Conservation (phyloP, 2,113 vertebrate genomes). For the Acrocephalus kingi region DNA sequence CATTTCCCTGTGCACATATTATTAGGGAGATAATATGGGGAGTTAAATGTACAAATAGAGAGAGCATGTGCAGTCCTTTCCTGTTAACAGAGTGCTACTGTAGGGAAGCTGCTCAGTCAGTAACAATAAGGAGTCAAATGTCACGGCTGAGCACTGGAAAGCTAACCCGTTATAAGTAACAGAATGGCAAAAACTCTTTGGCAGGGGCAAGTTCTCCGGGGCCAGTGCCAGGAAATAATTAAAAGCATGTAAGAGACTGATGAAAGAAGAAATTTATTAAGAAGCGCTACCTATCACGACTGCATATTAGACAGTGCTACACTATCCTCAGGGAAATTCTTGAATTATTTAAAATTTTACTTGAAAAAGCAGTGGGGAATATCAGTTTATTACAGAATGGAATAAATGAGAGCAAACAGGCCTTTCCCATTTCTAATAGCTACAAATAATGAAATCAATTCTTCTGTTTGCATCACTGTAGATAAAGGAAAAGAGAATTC, state of each 20-base stretch:
- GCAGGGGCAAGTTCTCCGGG: background rate
- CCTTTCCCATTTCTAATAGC: slow-evolving; percentile 25
- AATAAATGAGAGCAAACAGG: background rate
- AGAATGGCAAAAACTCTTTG: background rate
- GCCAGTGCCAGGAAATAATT: background rate
- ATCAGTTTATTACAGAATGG: background rate
- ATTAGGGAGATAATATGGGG: background rate
- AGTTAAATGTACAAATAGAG: background rate
- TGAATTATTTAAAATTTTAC: slow-evolving; percentile 26
- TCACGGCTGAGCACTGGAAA: background rate
- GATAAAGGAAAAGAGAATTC: slow-evolving; percentile 21
- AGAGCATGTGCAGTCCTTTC: background rate
- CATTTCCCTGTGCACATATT: background rate
- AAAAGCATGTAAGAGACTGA: background rate
- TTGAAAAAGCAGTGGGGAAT: background rate
- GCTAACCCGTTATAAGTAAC: background rate
- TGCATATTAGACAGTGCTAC: background rate
- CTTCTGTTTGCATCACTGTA: slow-evolving; percentile 37
- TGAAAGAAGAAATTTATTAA: background rate
- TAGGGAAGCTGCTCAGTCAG: background rate
- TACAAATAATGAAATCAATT: slow-evolving; percentile 28
- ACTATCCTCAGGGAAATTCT: background rate
- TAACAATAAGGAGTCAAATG: background rate
- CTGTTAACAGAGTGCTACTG: background rate
- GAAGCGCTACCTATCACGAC: background rate